Evolutionary conservation across 2,888 invertebrate genomes (phyloP), one percentile per base, ranked within the genome.

Genomic region (Phengaris arion): DNA sequence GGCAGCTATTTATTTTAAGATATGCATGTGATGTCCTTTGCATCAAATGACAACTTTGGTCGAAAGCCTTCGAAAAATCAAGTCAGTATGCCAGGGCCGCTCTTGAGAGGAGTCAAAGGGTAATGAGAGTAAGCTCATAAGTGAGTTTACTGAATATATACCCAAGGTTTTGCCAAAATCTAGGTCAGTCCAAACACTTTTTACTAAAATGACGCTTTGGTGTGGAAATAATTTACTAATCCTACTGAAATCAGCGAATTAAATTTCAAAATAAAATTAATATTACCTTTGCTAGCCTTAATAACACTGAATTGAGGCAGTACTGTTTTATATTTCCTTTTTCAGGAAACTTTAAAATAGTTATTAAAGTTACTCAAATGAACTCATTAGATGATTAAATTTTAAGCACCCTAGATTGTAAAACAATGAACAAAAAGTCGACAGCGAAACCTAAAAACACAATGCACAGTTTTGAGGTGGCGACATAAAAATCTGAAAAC

Each of bases 41-140:
- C 55, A 73, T 52, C 15, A 70, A 76, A 76, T 75, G 76, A 64
- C 79, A 78, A 79, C 79, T 77, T 78, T 79, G 75, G 68, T 69
- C 22, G 22, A 12, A 70, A 48, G 22, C 77, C 74, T 74, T 78
- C 79, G 77, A 74, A 80, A 81, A 85, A 83, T 82, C 79, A 80
- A 85, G 86, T 83, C 84, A 89, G 86, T 90, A 77, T 89, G 88
- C 89, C 89, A 90, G 83, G 89, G 90, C 83, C 86, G 81, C 83
- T 81, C 84, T 85, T 77, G 80, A 87, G 85, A 85, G 85, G 55
- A 70, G 75, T 77, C 77, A 76, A 77, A 77, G 76, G 75, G 68
- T 84, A 82, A 81, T 80, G 79, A 46, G 48, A 70, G 89, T 86
- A 73, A 77, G 73, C 75, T 78, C 80, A 78, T 81, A 80, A 81